Conservation (phyloP, 2,888 invertebrate species). For the Omphaloscelis lunosa region DNA sequence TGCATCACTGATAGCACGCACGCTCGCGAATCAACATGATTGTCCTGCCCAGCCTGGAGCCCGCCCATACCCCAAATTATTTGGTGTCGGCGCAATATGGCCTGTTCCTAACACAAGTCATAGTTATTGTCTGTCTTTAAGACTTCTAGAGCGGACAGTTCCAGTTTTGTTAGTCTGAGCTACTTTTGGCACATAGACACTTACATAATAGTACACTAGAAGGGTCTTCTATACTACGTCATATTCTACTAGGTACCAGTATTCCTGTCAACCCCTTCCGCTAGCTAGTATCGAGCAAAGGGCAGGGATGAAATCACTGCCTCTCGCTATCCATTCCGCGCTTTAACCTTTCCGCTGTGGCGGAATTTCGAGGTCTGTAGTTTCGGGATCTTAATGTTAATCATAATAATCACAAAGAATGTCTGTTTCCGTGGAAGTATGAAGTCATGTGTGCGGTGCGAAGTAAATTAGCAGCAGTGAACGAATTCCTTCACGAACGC, state of each 20-base stretch:
- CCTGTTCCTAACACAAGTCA: not conserved
- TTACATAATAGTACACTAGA: not conserved
- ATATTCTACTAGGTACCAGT: no score
- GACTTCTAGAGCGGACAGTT: not conserved
- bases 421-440: slow-evolving; percentile 55
- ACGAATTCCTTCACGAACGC: slow-evolving; percentile 57
- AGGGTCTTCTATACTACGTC: not conserved
- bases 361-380: not conserved
- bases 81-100: no score
- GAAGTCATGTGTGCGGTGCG: slow-evolving; percentile 53
- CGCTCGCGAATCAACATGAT: slow-evolving; percentile 2
- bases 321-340: not conserved
- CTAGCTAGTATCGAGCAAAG: not conserved
- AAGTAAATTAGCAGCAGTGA: slow-evolving; percentile 58
- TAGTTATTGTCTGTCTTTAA: not conserved
- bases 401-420: slow-evolving; percentile 32
- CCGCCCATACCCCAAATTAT: no score
- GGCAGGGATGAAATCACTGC: not conserved
- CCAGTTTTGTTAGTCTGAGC: not conserved
- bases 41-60: no score
- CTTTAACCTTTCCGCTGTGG: not conserved
- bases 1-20: slow-evolving; percentile 68
- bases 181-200: not conserved
- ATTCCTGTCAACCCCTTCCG: no score
- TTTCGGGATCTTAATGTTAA: slow-evolving; percentile 15